Evolutionary conservation across 2,888 invertebrate genomes (phyloP).

Genomic region (Coremacera marginata): DNA sequence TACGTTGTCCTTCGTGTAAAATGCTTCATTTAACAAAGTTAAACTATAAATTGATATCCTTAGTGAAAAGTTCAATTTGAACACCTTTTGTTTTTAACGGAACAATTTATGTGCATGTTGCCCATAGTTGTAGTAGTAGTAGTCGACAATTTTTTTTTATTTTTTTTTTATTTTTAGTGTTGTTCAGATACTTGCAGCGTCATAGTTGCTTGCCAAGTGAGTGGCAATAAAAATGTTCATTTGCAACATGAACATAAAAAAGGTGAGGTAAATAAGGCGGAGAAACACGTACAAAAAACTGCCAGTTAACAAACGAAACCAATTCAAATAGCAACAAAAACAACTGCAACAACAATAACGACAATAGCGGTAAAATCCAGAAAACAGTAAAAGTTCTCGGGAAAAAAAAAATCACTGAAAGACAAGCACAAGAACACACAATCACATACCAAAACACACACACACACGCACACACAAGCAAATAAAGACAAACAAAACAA

Average conservation of each 20-base stretch:
- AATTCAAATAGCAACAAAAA: neutral
- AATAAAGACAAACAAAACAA: too few species aligned
- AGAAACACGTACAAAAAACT: too few species aligned
- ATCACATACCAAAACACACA: too few species aligned
- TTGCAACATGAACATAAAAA: slow-evolving; percentile 15
- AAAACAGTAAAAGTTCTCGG: too few species aligned
- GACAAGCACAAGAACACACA: too few species aligned
- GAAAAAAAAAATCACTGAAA: too few species aligned
- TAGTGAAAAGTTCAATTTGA: slow-evolving; percentile 14
- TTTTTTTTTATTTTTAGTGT: too few species aligned
- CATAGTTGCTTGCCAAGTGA: neutral
- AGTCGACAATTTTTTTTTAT: too few species aligned
- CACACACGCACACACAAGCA: too few species aligned
- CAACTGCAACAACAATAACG: neutral
- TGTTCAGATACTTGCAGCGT: too few species aligned
- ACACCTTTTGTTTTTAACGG: neutral
- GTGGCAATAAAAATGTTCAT: slow-evolving; percentile 19
- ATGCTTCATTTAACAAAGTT: slow-evolving; percentile 13
- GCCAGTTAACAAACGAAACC: too few species aligned
- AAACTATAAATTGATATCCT: slow-evolving; percentile 17
- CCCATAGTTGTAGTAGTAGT: neutral
- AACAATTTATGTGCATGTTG: slow-evolving; percentile 1
- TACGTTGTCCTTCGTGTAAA: neutral
- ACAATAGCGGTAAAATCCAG: too few species aligned
- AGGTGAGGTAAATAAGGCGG: slow-evolving; percentile 8